Conservation (phyloP, 2,797 vertebrate species). For the Sardinella longiceps region DNA sequence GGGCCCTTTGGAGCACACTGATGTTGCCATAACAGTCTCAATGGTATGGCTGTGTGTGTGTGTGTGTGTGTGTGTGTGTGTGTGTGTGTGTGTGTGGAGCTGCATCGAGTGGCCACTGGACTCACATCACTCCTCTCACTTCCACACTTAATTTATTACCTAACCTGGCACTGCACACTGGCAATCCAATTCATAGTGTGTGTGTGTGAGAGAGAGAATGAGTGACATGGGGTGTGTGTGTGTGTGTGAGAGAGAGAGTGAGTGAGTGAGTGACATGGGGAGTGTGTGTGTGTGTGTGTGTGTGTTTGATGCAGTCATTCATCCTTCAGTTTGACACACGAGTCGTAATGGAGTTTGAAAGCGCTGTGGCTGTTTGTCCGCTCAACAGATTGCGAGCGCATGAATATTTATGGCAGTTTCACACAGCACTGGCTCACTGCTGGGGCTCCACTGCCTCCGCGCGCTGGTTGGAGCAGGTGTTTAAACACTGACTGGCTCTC, state of each 20-base stretch:
- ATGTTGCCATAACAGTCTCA: background rate
- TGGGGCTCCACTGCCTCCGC: background rate
- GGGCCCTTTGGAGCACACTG: background rate
- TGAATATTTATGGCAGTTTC: background rate
- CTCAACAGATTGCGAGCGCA: background rate
- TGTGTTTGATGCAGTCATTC: slow-evolving; percentile 28
- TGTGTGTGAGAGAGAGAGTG: slow-evolving; percentile 13
- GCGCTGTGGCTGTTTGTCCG: background rate
- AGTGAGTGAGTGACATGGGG: background rate
- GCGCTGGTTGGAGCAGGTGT: background rate
- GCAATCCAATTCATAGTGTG: background rate
- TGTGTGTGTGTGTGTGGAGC: background rate
- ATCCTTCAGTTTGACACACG: slow-evolving; percentile 37
- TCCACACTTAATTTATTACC: background rate
- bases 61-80: background rate
- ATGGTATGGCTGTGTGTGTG: background rate
- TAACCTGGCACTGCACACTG: background rate
- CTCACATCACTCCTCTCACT: background rate
- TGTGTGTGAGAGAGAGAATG: slow-evolving; percentile 27
- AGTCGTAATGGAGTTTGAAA: background rate
- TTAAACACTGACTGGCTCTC: background rate
- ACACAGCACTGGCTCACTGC: background rate
- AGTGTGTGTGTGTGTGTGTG: slow-evolving; percentile 22
- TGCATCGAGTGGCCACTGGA: background rate
- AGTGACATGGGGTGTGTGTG: slow-evolving; percentile 25